phyloP scores from a whole-genome alignment of 2,113 vertebrate species.

The Montifringilla adamsi region DNA sequence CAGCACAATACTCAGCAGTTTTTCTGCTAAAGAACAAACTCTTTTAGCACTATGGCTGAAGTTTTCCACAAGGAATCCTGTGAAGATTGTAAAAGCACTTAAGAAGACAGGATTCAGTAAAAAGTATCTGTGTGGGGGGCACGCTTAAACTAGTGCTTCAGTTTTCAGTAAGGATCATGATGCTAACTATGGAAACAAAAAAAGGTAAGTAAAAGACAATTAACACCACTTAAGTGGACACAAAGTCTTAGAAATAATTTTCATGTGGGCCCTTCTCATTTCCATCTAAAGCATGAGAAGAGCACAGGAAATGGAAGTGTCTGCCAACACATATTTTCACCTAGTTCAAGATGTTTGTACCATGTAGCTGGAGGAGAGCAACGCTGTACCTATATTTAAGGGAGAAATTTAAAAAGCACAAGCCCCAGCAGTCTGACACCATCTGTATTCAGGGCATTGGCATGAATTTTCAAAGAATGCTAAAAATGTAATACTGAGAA shows the following conservation, averaged over 20 bases:
- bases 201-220: background rate
- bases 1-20: background rate
- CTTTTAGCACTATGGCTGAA: background rate
- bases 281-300: background rate
- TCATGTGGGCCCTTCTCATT: background rate
- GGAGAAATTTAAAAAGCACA: background rate
- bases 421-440: background rate
- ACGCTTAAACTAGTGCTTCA: background rate
- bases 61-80: background rate
- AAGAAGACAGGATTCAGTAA: background rate
- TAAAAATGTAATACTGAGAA: background rate
- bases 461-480: background rate
- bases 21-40: background rate
- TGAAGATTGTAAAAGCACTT: rapidly evolving
- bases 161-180: background rate
- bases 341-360: background rate
- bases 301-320: background rate
- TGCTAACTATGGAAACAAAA: background rate
- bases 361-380: rapidly evolving
- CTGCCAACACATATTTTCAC: background rate
- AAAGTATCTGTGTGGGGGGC: background rate
- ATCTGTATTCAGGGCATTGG: background rate
- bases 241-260: background rate
- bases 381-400: background rate
- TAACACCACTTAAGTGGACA: background rate